A percentile compares a stretch with the other conserved stretches of the same genome.
Evolutionary conservation across 1,140 invertebrate species (phyloP).

Genomic region (Radopholus similis): DNA sequence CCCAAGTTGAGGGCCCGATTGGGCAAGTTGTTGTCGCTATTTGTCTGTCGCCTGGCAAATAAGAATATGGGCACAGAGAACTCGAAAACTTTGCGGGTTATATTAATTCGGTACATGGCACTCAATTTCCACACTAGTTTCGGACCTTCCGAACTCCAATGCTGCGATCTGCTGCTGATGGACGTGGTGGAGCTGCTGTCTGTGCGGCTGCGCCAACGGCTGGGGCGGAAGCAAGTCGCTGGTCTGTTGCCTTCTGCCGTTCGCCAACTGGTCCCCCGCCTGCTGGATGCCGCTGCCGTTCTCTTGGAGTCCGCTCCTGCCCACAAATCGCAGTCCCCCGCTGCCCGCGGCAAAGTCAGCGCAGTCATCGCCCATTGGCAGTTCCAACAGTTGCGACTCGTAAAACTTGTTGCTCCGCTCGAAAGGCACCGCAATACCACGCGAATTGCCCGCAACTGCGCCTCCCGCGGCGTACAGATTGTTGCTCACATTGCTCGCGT

Average conservation of each 20-base stretch:
- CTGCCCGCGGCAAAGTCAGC: conserved; percentile 31
- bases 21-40: neutral
- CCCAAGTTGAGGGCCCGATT: conserved; percentile 11
- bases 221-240: neutral
- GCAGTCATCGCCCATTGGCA: conserved; percentile 58
- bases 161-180: neutral
- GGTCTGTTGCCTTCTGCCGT: conserved; percentile 5
- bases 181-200: neutral
- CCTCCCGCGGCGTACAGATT: neutral
- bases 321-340: conserved; percentile 28
- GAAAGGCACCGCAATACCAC: conserved; percentile 9
- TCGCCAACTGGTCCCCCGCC: conserved; percentile 8
- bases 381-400: conserved; percentile 55
- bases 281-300: neutral
- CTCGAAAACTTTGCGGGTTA: neutral
- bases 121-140: no score
- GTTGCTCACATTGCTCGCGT: neutral
- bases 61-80: neutral
- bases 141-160: neutral
- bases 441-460: neutral
- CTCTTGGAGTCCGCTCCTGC: neutral
- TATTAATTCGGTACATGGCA: no score
- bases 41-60: conserved; percentile 2
- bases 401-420: conserved; percentile 44
- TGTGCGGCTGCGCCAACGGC: neutral